Evolutionary conservation across 1,140 invertebrate genomes (phyloP), one percentile per base, ranked within the genome.

Genomic region (Akabosia matsudoensis): DNA sequence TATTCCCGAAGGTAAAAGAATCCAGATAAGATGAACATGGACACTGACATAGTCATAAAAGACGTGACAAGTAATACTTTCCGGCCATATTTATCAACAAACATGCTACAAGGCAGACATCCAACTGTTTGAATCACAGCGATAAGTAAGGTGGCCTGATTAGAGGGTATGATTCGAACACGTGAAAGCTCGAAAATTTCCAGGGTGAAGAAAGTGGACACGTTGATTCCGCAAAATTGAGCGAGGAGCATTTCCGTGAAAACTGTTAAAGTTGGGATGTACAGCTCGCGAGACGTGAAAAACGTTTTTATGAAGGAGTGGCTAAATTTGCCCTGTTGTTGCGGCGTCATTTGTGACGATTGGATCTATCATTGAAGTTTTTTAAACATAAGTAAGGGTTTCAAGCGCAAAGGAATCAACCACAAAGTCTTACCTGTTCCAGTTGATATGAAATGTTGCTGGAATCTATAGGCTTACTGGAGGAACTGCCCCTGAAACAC

Each of bases 171-270:
- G 7, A 67, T 7, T 10, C 4, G 2, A 4, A 75, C 37, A 1
- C 1, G 88, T 85, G 34, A 85, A 28, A 84, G 73, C 87, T 84
- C 81, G 83, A 92, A 95, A 83, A 93, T 94, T 3, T 88, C 86
- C 1, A 90, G 89, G 0, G 92, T 91, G 82, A 94, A 95, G 84
- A 95, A 96, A 79, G 95, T 92, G 30, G 96, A 90, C 13, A 92
- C 93, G 85, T 96, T 93, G 74, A 94, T 89, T 28, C 92, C 93
- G 75, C 90, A 91, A 71, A 93, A 87, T 84, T 94, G 92, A 83
- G 96, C 93, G 84, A 95, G 92, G 81, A 91, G 86, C 90, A 96
- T 92, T 51, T 93, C 87, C 0, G 90, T 89, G 0, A 94, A 85
- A 18, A 89, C 89, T 33, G 93, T 89, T 10, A 92, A 83, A n/a